Base-by-base conservation (phyloP, 2,797 vertebrate genomes). In the Australoheros facetus region DNA sequence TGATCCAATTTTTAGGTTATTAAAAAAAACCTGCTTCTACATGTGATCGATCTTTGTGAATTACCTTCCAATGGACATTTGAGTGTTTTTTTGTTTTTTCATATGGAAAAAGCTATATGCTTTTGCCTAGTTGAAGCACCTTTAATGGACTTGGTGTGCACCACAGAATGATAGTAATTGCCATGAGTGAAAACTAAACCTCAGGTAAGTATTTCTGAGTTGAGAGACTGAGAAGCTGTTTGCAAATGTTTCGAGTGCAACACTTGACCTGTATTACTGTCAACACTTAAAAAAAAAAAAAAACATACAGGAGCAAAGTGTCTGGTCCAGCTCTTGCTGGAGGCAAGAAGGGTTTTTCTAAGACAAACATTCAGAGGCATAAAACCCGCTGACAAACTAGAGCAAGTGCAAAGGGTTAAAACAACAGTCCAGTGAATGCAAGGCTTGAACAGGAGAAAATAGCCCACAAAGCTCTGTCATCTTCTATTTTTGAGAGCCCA, bases 361-460 rank as follows among this genome's bases (percentile, higher is more conserved):
- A 87, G 76, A 89, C 78, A 92, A 91, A 92, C 91, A 92, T 26
- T 54, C 69, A 48, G 13, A 69, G 81, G 42, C 80, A 69, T 3
- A 75, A 59, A 85, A 80, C n/a, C 75, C 51, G 75, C 70, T 64
- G 85, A 73, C 45, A 11, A 73, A 71, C 77, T 73, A 89, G 90
- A 88, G 80, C 73, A 66, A 85, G 84, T 84, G 84, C 85, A 83
- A 30, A 86, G 87, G 89, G 88, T 92, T 93, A 93, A 92, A 92
- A 84, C 81, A 93, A 93, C 93, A 94, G 78, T 7, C 13, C 8
- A 69, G 64, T 73, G 62, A 89, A 91, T 79, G 84, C 69, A 9
- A 21, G 2, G 75, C 83, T 85, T 1, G 48, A 77, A 83, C 84
- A 48, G 69, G 1, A 84, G 73, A 89, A 87, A 88, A 89, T 86